Conservation (phyloP, 2,888 invertebrate genomes). For the Pristionchus japonicus region DNA sequence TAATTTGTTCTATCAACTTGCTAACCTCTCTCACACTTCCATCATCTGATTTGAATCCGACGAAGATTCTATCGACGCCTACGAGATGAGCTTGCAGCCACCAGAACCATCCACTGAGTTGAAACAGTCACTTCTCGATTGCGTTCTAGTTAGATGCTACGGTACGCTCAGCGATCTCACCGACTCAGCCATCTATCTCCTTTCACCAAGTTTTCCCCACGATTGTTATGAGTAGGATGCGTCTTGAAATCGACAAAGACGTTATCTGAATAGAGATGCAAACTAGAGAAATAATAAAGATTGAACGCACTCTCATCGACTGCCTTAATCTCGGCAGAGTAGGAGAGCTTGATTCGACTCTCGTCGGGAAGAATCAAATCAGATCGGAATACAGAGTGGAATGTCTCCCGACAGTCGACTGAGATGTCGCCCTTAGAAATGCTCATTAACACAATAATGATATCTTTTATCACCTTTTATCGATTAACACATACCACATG, state of each 20-base stretch:
- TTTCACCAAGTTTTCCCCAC: not conserved
- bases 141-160: not conserved
- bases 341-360: conserved; percentile 10
- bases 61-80: conserved; percentile 82
- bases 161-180: not conserved
- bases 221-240: not conserved
- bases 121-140: not conserved
- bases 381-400: not conserved
- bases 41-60: conserved; percentile 83
- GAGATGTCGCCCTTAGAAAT: too few relatives aligned
- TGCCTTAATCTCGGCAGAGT: conserved; percentile 58
- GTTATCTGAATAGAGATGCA: not conserved
- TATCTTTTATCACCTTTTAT: too few relatives aligned
- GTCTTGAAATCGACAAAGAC: not conserved
- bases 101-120: conserved; percentile 77
- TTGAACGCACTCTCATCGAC: conserved; percentile 50
- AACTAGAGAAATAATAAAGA: not conserved
- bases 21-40: conserved; percentile 79
- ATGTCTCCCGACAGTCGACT: conserved; percentile 15
- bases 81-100: conserved; percentile 86
- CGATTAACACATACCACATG: too few relatives aligned
- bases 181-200: not conserved
- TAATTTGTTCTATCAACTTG: not conserved
- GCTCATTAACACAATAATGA: too few relatives aligned
- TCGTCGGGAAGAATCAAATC: not conserved